Conservation (phyloP, 2,888 invertebrate species). For the Brachyopa scutellaris region DNA sequence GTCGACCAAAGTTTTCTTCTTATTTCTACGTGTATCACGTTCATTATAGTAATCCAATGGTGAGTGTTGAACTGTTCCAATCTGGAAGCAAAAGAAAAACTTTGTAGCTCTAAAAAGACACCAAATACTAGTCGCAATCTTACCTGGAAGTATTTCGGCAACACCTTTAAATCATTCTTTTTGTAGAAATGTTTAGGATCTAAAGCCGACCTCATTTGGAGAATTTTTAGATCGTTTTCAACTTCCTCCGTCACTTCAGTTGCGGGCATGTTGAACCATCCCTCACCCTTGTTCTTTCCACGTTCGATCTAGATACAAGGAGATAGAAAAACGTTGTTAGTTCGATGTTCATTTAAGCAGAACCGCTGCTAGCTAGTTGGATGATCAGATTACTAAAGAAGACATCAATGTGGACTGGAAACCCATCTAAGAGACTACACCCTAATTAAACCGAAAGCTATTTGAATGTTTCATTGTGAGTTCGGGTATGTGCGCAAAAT, state of each 20-base stretch:
- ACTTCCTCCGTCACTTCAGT: conserved; percentile 94
- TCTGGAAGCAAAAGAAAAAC: conserved; percentile 80
- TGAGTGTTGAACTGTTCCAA: conserved; percentile 92
- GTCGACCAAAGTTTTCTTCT: conserved; percentile 95
- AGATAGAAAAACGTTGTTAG: conserved; percentile 73
- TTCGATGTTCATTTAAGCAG: neutral
- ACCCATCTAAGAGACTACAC: conserved; percentile 74
- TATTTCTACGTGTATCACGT: conserved; percentile 91
- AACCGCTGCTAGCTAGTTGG: neutral
- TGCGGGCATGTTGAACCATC: conserved; percentile 95
- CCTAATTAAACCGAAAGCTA: conserved; percentile 56
- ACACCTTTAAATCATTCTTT: conserved; percentile 91
- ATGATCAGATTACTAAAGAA: conserved; percentile 82
- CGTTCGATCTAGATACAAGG: conserved; percentile 85
- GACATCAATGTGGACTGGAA: conserved; percentile 78
- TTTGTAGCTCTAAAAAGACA: no score
- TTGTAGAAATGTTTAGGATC: conserved; percentile 98
- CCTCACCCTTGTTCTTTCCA: conserved; percentile 90
- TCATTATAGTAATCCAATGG: conserved; percentile 93
- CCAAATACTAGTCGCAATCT: no score
- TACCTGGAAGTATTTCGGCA: conserved; percentile 97
- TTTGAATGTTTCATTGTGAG: conserved; percentile 30
- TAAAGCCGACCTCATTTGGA: conserved; percentile 95
- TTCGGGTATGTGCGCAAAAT: conserved; percentile 71
- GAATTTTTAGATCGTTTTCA: conserved; percentile 92